Conservation (phyloP, 1,140 invertebrate genomes). For the Drosophila takahashii region DNA sequence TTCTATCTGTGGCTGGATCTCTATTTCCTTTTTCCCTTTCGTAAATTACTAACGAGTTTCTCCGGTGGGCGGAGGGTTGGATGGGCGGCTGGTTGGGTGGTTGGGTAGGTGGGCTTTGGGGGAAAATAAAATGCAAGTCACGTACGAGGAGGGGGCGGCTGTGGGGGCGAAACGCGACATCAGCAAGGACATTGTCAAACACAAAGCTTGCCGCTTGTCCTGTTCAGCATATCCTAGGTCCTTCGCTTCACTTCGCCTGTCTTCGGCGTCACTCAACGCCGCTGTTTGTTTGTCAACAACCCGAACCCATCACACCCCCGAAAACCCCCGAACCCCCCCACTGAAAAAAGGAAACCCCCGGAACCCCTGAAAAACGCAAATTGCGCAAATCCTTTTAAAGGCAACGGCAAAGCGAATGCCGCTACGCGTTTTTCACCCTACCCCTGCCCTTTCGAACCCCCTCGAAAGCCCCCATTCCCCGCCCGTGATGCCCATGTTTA, state of each 20-base stretch:
- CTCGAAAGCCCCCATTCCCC: slow-evolving; percentile 1
- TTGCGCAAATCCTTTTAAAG: slow-evolving; percentile 81
- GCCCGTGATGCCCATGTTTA: slow-evolving; percentile 61
- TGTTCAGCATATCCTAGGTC: slow-evolving; percentile 54
- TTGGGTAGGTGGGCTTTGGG: slow-evolving; percentile 11
- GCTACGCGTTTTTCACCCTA: slow-evolving; percentile 55
- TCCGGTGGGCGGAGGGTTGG: slow-evolving; percentile 21
- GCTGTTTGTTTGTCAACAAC: slow-evolving; percentile 80
- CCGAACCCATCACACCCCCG: slow-evolving; percentile 39
- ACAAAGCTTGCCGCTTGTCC: slow-evolving; percentile 61
- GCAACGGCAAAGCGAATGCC: slow-evolving; percentile 59
- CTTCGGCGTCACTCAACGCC: slow-evolving; percentile 76
- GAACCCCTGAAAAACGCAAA: slow-evolving; percentile 56
- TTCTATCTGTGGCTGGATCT: slow-evolving; percentile 19
- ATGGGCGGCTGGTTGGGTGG: slow-evolving; percentile 18
- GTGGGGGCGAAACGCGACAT: slow-evolving; percentile 46
- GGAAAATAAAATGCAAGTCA: slow-evolving; percentile 79
- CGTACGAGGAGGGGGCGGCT: slow-evolving; percentile 43
- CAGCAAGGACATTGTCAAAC: slow-evolving; percentile 81
- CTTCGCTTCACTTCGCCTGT: slow-evolving; percentile 57
- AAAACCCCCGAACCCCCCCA: slow-evolving; percentile 5
- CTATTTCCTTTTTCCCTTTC: slow-evolving; percentile 39
- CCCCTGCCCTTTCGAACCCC: slow-evolving; percentile 7
- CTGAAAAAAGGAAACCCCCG: slow-evolving; percentile 1
- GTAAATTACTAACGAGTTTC: slow-evolving; percentile 82